Evolutionary conservation across 2,797 vertebrate species (phyloP), one percentile per base, ranked within the genome.

Genomic region (Masticophis lateralis): DNA sequence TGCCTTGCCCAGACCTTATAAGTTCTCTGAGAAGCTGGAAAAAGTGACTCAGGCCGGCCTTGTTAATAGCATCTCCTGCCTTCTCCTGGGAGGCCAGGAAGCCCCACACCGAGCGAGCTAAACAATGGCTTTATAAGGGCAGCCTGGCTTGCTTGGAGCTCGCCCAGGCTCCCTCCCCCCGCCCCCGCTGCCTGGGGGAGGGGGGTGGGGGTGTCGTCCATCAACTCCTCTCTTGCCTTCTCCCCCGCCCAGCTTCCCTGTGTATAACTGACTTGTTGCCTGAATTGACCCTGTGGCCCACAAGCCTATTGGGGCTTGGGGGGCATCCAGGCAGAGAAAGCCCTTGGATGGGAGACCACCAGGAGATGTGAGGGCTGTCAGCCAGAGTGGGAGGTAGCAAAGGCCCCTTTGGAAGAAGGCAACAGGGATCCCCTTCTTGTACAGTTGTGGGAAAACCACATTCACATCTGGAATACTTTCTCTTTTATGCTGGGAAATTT

Each of bases 91-190:
- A 93, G 92, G 53, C 2, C 0, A 57, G 74, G 94, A 94, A 91
- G 1, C 0, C 57, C 1, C 92, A 61, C 59, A 22, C 90, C 0
- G 32, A 9, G 56, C 27, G 13, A 92, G 92, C 95, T 97, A 97
- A 97, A 97, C 96, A 97, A 97, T 97, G 97, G 95, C 98, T 98
- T 98, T 98, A 98, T 98, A 98, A 97, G 98, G 98, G 92, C 95
- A 96, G 93, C 7, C 2, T 89, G 90, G 10, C 0, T 1, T 1
- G 89, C 87, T 0, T 6, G 57, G 43, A 0, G 0, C 92, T 94
- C 66, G 43, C 2, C 3, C 79, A 86, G 56, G 56, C n/a, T 94
- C 92, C 2, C 2, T 92, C 74, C 55, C 18, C n/a, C 94, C 92
- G 2, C 2, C 92, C 74, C 55, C n/a, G 0, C 10, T 28, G 53